Evolutionary conservation across 2,113 vertebrate species (phyloP).

Genomic region (Lycaon pictus): DNA sequence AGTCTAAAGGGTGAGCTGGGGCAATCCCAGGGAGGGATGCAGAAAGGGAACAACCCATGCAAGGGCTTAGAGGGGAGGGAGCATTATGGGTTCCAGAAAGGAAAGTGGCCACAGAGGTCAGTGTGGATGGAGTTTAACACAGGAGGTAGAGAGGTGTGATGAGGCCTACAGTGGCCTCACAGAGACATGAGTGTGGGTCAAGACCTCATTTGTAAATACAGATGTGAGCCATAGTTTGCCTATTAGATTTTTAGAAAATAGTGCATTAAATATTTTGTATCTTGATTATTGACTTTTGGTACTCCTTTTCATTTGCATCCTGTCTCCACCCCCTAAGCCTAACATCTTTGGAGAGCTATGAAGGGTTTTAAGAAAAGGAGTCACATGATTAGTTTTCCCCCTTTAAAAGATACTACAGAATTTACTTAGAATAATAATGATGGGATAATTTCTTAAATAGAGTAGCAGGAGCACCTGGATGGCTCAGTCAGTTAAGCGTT

Average conservation of each 20-base stretch:
- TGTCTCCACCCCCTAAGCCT: neutral
- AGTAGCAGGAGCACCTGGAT: neutral
- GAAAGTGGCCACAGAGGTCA: neutral
- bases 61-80: neutral
- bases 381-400: neutral
- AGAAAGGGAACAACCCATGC: neutral
- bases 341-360: neutral
- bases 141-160: neutral
- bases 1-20: neutral
- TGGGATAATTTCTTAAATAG: neutral
- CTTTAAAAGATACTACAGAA: neutral
- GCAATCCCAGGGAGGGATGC: neutral
- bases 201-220: neutral
- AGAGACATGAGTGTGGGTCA: neutral
- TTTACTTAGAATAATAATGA: constrained; percentile 1
- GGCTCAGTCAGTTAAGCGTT: neutral
- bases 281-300: neutral
- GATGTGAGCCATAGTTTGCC: neutral
- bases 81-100: neutral
- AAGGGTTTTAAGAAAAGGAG: neutral
- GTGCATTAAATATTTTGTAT: neutral
- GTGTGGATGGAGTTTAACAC: neutral
- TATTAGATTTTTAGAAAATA: neutral
- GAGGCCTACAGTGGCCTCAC: no score
- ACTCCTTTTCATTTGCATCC: neutral